Evolutionary conservation across 1,140 invertebrate genomes (phyloP), one percentile per base, ranked within the genome.

Genomic region (Sarcophaga peregrina): DNA sequence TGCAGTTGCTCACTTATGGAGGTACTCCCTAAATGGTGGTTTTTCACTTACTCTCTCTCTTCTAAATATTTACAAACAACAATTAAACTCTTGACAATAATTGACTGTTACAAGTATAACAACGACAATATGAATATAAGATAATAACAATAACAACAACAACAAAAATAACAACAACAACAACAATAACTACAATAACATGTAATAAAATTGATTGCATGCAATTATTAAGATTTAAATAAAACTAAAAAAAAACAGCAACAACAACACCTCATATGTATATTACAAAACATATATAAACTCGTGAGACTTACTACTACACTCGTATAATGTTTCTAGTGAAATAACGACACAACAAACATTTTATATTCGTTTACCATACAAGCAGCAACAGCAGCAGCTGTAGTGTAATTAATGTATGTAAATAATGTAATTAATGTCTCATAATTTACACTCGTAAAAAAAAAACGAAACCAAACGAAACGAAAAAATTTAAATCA

Each of bases 391-490:
- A 37, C 54, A 13, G 0, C 54, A 58, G 25, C 25, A 37, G 25
- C 25, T 58, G n/a, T 6, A 58, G 54, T 58, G 54, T 58, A 58
- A 58, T 58, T 58, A 58, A 58, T 58, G 54, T 58, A 58, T 58
- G 54, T 58, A 58, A 58, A 58, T 58, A 58, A 58, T 58, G 54
- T 58, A 58, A 58, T 58, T 58, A 58, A 58, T 58, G 54, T 58
- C 13, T 58, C n/a, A 15, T 13, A 58, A 15, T 58, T 58, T 58
- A 58, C 54, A 58, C 9, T 9, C 25, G 4, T 37, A 37, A 4
- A 37, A 37, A 37, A 37, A 37, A 37, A 37, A 37, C 25, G 25
- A 37, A 37, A 37, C 25, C 1, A 37, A 37, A 37, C 25, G 25
- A 37, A 37, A 37, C 4, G 25, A 37, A 37, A 37, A 37, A 37